Evolutionary conservation across 2,888 invertebrate genomes (phyloP), one percentile per base, ranked within the genome.

Genomic region (Heliothis peltigera): DNA sequence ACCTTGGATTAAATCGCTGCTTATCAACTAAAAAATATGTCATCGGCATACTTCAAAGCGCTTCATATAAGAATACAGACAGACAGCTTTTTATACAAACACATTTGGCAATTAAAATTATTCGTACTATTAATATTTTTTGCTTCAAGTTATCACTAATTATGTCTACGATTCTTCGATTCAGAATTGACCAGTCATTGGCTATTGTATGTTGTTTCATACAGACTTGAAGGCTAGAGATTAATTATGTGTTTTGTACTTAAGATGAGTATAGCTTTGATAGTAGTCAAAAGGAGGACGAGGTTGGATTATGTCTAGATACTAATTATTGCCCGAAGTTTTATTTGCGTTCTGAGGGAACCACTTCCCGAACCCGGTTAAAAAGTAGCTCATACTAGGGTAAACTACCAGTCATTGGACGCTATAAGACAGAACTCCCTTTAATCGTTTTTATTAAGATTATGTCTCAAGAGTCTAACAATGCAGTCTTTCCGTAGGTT

Each of bases 161-260:
- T 84, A 81, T 74, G 80, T 76, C 74, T 79, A 63, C 59, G 66
- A 71, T 67, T 77, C 69, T 62, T 73, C 64, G 42, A 35, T 57
- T 32, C 54, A 39, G 42, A 73, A 78, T 73, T 75, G 64, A 77
- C 83, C 55, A 83, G 85, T 84, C 84, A 85, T 77, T 61, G 10
- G 32, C 77, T 39, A 76, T 85, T 85, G 84, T 77, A 28, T 61
- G 62, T 60, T 75, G 66, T 79, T 73, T 74, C 75, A 81, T 76
- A 70, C 60, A 46, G 32, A 43, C 42, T 62, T 59, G 67, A 70
- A 75, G 69, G 73, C 63, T 77, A 70, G 75, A 75, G 83, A 82
- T 83, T 81, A 81, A 83, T 84, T 80, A 80, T 70, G 58, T 77
- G 60, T 60, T 79, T 70, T 49, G 59, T 71, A 63, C 21, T 53